Percentiles rank a stretch among this genome's conserved stretches.
These are phyloP conservation scores for Siphlonurus alternatus DNA, from an alignment of 2,888 invertebrate genomes.

Conservation along the genomic window DNA sequence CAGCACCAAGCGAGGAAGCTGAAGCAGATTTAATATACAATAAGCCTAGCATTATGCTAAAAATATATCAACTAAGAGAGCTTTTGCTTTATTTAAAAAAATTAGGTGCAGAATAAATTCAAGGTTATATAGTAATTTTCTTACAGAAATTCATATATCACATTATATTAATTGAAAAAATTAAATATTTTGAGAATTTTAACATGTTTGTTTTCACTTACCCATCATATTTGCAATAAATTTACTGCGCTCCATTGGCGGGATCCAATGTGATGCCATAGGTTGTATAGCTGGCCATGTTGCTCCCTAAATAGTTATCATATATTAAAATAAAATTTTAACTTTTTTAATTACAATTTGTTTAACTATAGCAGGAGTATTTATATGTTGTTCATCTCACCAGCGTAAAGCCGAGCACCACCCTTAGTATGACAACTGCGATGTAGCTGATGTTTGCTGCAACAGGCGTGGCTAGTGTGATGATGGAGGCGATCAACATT, in stretches of 20 bases:
- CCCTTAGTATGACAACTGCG: slow-evolving; percentile 51
- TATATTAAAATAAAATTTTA: neutral
- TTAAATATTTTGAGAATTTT: neutral
- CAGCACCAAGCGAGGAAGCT: slow-evolving; percentile 85
- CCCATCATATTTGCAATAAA: slow-evolving; percentile 89
- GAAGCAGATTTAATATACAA: slow-evolving; percentile 18
- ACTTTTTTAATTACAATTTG: neutral
- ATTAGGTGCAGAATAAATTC: too few species aligned
- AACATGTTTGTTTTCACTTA: slow-evolving; percentile 26
- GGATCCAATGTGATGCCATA: slow-evolving; percentile 88
- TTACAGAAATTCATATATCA: too few species aligned
- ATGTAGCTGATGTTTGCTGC: slow-evolving; percentile 53
- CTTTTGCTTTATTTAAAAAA: too few species aligned
- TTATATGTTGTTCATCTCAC: slow-evolving; percentile 21
- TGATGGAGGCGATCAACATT: slow-evolving; percentile 59
- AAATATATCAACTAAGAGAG: neutral
- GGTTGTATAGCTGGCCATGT: slow-evolving; percentile 90
- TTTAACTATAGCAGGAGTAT: neutral
- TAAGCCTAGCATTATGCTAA: too few species aligned
- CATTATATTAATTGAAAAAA: too few species aligned
- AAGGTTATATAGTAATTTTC: too few species aligned
- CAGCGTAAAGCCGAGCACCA: slow-evolving; percentile 58
- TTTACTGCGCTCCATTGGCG: slow-evolving; percentile 82
- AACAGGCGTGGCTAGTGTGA: slow-evolving; percentile 65
- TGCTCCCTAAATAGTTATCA: slow-evolving; percentile 39